Conservation (phyloP, 1,140 invertebrate genomes). For the Drosophila auraria region DNA sequence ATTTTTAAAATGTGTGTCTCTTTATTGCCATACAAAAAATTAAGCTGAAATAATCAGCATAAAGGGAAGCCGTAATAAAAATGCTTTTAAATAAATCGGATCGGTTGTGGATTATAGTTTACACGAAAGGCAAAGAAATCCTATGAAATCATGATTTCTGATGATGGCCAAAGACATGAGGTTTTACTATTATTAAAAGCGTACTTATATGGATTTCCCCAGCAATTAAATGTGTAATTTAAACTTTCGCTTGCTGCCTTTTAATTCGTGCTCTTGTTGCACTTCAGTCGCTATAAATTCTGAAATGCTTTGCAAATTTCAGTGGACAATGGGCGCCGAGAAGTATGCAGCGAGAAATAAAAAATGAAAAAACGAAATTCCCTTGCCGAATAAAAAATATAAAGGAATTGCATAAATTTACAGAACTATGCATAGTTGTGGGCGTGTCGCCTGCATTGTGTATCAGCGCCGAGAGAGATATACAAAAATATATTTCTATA, state of each 20-base stretch:
- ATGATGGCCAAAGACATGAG: neutral
- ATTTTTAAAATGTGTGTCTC: neutral
- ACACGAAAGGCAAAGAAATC: neutral
- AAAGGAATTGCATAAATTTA: conserved; percentile 59
- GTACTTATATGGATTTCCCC: neutral
- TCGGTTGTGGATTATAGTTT: neutral
- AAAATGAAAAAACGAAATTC: conserved; percentile 17
- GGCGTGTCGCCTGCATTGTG: conserved; percentile 46
- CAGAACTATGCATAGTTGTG: conserved; percentile 51
- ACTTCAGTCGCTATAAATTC: conserved; percentile 24
- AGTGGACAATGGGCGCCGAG: conserved; percentile 41
- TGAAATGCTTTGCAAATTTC: conserved; percentile 20
- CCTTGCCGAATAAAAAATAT: conserved; percentile 40
- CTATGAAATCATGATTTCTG: neutral
- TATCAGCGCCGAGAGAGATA: conserved; percentile 11
- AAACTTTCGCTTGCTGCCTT: neutral
- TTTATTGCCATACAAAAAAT: neutral
- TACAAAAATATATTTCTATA: conserved; percentile 43
- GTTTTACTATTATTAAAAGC: too few species aligned
- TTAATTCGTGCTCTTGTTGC: neutral
- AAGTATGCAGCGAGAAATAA: conserved; percentile 26
- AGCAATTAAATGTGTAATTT: conserved; percentile 6
- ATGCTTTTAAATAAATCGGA: neutral
- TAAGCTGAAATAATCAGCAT: neutral
- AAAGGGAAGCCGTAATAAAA: conserved; percentile 1